Base-by-base conservation (phyloP, 2,888 invertebrate genomes). In the Carcina quercana region DNA sequence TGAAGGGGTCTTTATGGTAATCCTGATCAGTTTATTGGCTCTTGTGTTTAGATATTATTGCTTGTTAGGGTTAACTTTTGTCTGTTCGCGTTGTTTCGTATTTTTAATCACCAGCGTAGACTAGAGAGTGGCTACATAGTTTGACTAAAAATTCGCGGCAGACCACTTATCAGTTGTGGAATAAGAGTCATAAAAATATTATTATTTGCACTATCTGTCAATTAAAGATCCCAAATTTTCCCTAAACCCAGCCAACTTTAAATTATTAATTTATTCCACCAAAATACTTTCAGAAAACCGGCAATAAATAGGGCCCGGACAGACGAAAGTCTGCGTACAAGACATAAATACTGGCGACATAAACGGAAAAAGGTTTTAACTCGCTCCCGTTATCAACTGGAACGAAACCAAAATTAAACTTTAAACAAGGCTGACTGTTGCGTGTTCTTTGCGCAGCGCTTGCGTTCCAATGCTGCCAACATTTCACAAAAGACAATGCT, bases 271-370 rank as follows among this genome's bases (percentile, higher is more conserved):
- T 67, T 69, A 73, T 73, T 67, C 67, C 52, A 45, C 39, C 57
- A 50, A n/a, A 63, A 61, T 56, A 53, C 55, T 67, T 70, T 64
- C 58, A 56, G 64, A 59, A 59, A 62, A n/a, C 60, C 46, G 49
- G 63, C 59, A 72, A 78, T 76, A 79, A 78, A 80, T 76, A 74
- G 71, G 59, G 45, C 47, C 52, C 53, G 57, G 66, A 73, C 70
- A 66, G 64, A 63, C 68, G 65, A 70, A 73, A 70, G 61, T 58
- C 55, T 48, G 46, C 59, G 62, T 63, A 57, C 65, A 67, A 55
- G 56, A 60, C 63, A 69, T 71, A 72, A 72, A 79, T 73, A 70
- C 67, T 54, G 39, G 45, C 43, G 29, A 36, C 27, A 31, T 24
- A 32, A 30, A 36, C 29, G 33, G 34, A 30, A 37, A 55, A 55